These are phyloP conservation scores for Trachelipus rathkii DNA, from an alignment of 1,140 invertebrate genomes.

Conservation along the genomic window DNA sequence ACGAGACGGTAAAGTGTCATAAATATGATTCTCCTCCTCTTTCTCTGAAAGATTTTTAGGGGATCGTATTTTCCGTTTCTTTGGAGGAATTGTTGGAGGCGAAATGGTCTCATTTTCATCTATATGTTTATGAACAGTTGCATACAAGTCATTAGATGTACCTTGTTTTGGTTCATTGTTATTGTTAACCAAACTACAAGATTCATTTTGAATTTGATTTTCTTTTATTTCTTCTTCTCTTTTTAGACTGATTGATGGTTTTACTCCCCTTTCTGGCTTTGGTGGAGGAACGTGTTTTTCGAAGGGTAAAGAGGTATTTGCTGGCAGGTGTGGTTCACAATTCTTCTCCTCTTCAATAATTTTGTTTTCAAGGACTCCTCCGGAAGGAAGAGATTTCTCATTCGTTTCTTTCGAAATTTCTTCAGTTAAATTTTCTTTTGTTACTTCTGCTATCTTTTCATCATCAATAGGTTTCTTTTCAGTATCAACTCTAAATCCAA, in stretches of 20 bases:
- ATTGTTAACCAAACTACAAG: background rate
- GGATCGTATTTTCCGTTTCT: background rate
- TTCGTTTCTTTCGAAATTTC: background rate
- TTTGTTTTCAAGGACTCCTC: background rate
- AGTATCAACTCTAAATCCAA: background rate
- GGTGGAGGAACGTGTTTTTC: background rate
- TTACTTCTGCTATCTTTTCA: background rate
- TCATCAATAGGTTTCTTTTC: background rate
- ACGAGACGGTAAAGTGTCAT: background rate
- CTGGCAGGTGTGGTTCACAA: background rate
- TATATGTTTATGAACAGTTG: background rate
- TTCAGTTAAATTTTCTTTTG: conserved; percentile 18
- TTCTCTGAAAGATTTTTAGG: background rate
- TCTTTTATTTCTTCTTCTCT: background rate
- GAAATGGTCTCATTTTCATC: background rate
- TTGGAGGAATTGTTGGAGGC: background rate
- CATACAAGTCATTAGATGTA: background rate
- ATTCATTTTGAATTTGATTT: background rate
- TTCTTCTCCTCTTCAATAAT: background rate
- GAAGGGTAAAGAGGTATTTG: conserved; percentile 16
- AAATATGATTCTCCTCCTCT: background rate
- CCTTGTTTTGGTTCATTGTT: background rate
- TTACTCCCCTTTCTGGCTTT: background rate
- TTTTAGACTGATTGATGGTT: background rate
- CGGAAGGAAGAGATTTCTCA: background rate